Conservation (phyloP, 2,113 vertebrate genomes). For the Laticauda laticaudata region DNA sequence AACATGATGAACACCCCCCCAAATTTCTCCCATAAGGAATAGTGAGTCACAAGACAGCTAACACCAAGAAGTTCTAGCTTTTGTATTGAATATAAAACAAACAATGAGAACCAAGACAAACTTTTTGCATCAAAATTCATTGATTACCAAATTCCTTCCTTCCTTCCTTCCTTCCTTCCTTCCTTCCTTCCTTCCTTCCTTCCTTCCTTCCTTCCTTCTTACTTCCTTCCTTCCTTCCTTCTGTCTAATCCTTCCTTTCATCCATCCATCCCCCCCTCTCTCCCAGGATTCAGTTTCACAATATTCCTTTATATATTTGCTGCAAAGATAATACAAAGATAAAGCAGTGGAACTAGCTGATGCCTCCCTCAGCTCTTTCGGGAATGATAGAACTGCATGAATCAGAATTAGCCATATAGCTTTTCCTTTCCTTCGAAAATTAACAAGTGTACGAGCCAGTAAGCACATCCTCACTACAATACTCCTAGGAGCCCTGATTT, state of each 20-base stretch:
- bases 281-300: background rate
- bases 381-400: background rate
- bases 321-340: background rate
- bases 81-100: too few relatives aligned
- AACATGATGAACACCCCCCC: too few relatives aligned
- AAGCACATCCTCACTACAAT: background rate
- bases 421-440: background rate
- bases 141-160: too few relatives aligned
- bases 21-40: background rate
- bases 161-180: background rate
- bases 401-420: background rate
- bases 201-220: too few relatives aligned
- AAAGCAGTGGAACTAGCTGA: background rate
- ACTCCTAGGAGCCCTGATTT: background rate
- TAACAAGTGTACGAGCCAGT: background rate
- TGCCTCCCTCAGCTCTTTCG: background rate
- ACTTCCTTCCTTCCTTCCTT: too few relatives aligned
- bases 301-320: background rate
- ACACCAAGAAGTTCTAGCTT: too few relatives aligned
- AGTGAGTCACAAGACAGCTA: too few relatives aligned
- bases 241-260: too few relatives aligned
- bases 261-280: background rate
- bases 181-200: background rate
- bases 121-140: too few relatives aligned
- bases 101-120: too few relatives aligned